These are phyloP conservation scores for Epistrophe eligans DNA, from an alignment of 2,888 invertebrate genomes.

Conservation along the genomic window DNA sequence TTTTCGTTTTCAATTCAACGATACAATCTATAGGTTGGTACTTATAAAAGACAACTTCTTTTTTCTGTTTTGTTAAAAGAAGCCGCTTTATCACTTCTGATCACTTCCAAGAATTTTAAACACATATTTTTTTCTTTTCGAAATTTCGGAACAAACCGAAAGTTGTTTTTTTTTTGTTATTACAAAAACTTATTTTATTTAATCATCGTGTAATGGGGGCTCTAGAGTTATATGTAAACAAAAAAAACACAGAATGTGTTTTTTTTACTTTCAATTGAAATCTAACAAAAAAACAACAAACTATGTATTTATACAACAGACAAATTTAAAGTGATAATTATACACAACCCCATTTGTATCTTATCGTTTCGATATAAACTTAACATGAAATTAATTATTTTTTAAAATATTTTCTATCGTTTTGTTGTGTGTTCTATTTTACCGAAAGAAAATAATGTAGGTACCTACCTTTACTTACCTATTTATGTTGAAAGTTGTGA, in stretches of 20 bases:
- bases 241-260: background rate
- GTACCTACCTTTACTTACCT: background rate
- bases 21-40: constrained; percentile 15
- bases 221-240: constrained; percentile 14
- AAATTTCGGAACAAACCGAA: constrained; percentile 26
- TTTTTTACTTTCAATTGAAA: constrained; percentile 25
- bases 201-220: constrained; percentile 64
- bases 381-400: constrained; percentile 76
- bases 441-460: constrained; percentile 22
- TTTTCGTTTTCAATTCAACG: constrained; percentile 10
- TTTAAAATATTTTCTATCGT: constrained; percentile 66
- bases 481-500: constrained; percentile 35
- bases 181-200: constrained; percentile 66
- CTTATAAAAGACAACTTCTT: constrained; percentile 16
- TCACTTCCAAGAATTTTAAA: constrained; percentile 12
- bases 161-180: constrained; percentile 46
- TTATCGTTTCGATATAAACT: constrained; percentile 75
- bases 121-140: background rate
- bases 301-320: constrained; percentile 30
- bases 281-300: constrained; percentile 56
- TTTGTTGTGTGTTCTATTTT: constrained; percentile 44
- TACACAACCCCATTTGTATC: constrained; percentile 55
- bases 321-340: constrained; percentile 57
- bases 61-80: constrained; percentile 24
- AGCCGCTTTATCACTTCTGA: constrained; percentile 21